Evolutionary conservation across 2,888 invertebrate species (phyloP).

Genomic region (Xiphydria camelus): DNA sequence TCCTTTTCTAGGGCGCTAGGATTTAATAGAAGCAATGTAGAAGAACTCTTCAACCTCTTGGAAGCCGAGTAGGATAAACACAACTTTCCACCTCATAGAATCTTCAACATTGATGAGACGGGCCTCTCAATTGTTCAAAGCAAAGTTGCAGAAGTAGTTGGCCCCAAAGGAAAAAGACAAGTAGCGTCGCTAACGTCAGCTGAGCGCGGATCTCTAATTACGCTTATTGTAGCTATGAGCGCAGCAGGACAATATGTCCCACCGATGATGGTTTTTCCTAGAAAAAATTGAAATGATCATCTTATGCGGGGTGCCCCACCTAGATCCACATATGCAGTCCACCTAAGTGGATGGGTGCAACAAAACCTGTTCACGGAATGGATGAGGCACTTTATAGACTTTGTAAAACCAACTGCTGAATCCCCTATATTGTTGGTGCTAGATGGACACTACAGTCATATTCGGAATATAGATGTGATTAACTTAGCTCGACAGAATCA

Average conservation of each 20-base stretch:
- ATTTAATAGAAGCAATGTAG: slow-evolving; percentile 1
- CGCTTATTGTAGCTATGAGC: slow-evolving; percentile 37
- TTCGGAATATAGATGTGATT: slow-evolving; percentile 40
- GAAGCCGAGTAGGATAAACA: slow-evolving; percentile 19
- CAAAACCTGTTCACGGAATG: slow-evolving; percentile 39
- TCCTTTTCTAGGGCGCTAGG: background rate
- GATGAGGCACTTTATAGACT: slow-evolving; percentile 38
- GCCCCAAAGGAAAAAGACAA: slow-evolving; percentile 34
- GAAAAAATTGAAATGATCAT: slow-evolving; percentile 40
- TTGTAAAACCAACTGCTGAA: slow-evolving; percentile 26
- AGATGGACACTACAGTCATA: slow-evolving; percentile 41
- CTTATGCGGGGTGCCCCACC: slow-evolving; percentile 41
- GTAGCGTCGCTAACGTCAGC: slow-evolving; percentile 31
- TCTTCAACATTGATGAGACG: slow-evolving; percentile 41
- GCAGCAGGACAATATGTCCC: slow-evolving; percentile 42
- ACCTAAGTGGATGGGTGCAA: slow-evolving; percentile 45
- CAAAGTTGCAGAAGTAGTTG: slow-evolving; percentile 27
- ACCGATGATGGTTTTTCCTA: slow-evolving; percentile 43
- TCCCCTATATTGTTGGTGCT: slow-evolving; percentile 25
- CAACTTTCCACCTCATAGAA: slow-evolving; percentile 31
- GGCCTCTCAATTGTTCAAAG: slow-evolving; percentile 32
- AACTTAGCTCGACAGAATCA: slow-evolving; percentile 41
- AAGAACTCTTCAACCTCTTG: background rate
- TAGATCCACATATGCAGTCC: slow-evolving; percentile 31
- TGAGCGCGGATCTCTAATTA: slow-evolving; percentile 35